Base-by-base conservation (phyloP, 2,113 vertebrate genomes). In the Turnix velox region DNA sequence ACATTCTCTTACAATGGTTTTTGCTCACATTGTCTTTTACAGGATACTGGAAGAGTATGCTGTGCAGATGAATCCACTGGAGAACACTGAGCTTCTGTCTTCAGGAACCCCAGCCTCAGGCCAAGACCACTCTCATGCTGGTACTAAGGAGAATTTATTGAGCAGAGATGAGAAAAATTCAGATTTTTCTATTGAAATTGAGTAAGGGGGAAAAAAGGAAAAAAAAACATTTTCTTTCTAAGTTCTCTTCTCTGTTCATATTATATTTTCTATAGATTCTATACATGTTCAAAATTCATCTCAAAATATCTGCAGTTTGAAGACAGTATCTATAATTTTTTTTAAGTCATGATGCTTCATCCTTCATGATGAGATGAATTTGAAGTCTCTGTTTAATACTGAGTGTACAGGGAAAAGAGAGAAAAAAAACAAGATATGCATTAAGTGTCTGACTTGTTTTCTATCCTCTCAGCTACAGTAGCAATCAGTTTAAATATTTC, bases 381-480 rank as follows among this genome's bases (percentile, higher is more conserved):
- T 62, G 18, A 72, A 61, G 9, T n/a, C 19, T 91, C 49, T 85
- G 25, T 22, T 33, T 35, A 45, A 18, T n/a, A 82, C 9, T 15
- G 15, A 82, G 48, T 27, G 42, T 13, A 58, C 7, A 75, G 49
- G 59, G 33, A 69, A 84, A 92, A 84, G n/a, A 84, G n/a, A 45
- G 12, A 42, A 35, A 83, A 71, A 71, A 92, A 91, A 27, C 9
- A 51, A 67, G 43, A 19, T 10, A 13, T 42, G 2, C 37, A 24
- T 76, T 42, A 78, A 72, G 19, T 33, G 9, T 48, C 40, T 89
- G 45, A 54, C 28, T 72, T 62, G 71, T 51, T 13, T 27, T 82
- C 52, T 75, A 37, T 59, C 43, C 43, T 88, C 43, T 66, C 58
- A 80, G 75, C n/a, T 86, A n/a, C 37, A 57, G 62, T 66, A 83